Conservation (phyloP, 1,140 invertebrate genomes). For the Aricia agestis region DNA sequence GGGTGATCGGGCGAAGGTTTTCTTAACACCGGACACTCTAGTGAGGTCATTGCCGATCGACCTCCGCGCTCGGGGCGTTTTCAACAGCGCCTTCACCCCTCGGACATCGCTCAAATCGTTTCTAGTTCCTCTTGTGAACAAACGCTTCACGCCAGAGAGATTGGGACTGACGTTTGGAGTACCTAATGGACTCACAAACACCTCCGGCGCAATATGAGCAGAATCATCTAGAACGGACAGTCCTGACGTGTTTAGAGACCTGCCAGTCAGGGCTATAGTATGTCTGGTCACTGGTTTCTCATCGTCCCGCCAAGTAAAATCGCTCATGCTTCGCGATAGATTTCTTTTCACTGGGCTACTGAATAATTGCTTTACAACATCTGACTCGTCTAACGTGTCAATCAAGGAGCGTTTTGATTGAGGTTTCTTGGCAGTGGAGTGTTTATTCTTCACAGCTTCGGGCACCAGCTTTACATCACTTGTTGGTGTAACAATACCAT, state of each 20-base stretch:
- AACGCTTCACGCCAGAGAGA: slow-evolving; percentile 41
- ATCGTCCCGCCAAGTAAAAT: slow-evolving; percentile 32
- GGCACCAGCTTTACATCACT: slow-evolving; percentile 53
- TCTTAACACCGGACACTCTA: slow-evolving; percentile 59
- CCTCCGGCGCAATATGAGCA: slow-evolving; percentile 40
- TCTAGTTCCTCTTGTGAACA: slow-evolving; percentile 49
- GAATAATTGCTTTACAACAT: slow-evolving; percentile 68
- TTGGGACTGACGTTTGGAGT: slow-evolving; percentile 44
- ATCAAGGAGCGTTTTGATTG: slow-evolving; percentile 66
- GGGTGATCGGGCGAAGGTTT: slow-evolving; percentile 52
- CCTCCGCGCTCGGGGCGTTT: slow-evolving; percentile 47
- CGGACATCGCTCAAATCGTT: slow-evolving; percentile 66
- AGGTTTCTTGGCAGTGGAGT: slow-evolving; percentile 70
- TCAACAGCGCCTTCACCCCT: slow-evolving; percentile 62
- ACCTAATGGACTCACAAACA: slow-evolving; percentile 53
- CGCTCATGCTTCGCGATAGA: slow-evolving; percentile 66
- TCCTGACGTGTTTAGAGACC: slow-evolving; percentile 34
- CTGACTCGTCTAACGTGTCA: slow-evolving; percentile 61
- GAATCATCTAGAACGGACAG: slow-evolving; percentile 32
- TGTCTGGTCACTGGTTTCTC: slow-evolving; percentile 35
- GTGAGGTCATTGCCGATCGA: slow-evolving; percentile 64
- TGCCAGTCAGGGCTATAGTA: slow-evolving; percentile 34
- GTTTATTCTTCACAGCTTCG: slow-evolving; percentile 68
- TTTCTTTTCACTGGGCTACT: slow-evolving; percentile 71
- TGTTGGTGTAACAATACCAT: slow-evolving; percentile 57